These are phyloP conservation scores for Coleophora deauratella DNA, from an alignment of 2,888 invertebrate species.

Conservation along the genomic window DNA sequence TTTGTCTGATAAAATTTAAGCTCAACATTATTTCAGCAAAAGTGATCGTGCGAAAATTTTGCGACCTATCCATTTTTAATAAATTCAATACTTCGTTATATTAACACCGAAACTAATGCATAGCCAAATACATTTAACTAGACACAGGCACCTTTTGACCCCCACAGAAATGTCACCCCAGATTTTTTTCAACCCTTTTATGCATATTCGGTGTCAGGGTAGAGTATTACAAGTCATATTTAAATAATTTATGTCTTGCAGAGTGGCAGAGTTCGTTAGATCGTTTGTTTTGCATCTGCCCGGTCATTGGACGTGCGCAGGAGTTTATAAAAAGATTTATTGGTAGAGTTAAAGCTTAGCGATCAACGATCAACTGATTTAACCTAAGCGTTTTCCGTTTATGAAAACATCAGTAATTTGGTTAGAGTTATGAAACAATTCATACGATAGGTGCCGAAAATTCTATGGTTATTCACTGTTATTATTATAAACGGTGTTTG, in stretches of 20 bases:
- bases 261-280: slow-evolving; percentile 44
- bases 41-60: slow-evolving; percentile 53
- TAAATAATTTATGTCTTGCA: slow-evolving; percentile 66
- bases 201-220: slow-evolving; percentile 67
- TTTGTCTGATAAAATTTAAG: slow-evolving; percentile 7
- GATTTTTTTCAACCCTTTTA: slow-evolving; percentile 67
- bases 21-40: no score
- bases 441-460: no score
- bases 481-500: no score
- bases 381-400: no score
- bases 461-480: no score
- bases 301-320: slow-evolving; percentile 24
- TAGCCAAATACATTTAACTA: slow-evolving; percentile 35
- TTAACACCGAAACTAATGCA: slow-evolving; percentile 46
- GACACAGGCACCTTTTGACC: no score
- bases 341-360: slow-evolving; percentile 1
- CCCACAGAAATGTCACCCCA: slow-evolving; percentile 54
- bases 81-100: slow-evolving; percentile 48
- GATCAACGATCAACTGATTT: no score
- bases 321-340: slow-evolving; percentile 21
- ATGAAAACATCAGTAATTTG: no score
- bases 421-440: no score
- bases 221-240: slow-evolving; percentile 70
- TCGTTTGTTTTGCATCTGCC: slow-evolving; percentile 56
- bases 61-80: slow-evolving; percentile 31